A percentile compares a stretch with the other conserved stretches of the same genome.
phyloP scores from a whole-genome alignment of 2,888 invertebrate species.

The Melipona beecheii region DNA sequence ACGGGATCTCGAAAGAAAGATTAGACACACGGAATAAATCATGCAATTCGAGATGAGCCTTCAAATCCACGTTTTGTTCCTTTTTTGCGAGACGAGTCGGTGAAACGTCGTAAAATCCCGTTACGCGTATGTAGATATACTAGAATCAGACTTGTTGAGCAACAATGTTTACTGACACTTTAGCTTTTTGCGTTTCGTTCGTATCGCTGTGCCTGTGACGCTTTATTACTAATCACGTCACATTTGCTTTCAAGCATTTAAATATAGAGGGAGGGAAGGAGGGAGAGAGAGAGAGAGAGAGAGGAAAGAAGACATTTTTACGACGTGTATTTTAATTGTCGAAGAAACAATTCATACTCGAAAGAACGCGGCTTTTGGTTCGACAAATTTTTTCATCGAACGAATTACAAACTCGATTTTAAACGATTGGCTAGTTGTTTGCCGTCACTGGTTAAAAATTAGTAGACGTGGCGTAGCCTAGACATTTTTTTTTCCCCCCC shows the following conservation, averaged over 20 bases:
- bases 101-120: not conserved
- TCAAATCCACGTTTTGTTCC: not conserved
- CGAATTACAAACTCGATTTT: not conserved
- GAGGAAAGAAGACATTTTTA: not conserved
- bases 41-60: not conserved
- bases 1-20: not conserved
- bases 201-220: not conserved
- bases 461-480: not conserved
- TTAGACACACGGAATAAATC: not conserved
- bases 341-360: not conserved
- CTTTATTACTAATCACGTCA: not conserved
- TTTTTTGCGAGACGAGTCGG: no score
- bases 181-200: not conserved
- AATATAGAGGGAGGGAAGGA: not conserved
- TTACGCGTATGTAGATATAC: not conserved
- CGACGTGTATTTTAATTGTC: not conserved
- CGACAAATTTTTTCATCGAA: not conserved
- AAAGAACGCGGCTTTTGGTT: not conserved
- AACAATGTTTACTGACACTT: no score
- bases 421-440: not conserved
- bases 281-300: no score
- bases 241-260: not conserved
- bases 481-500: not conserved
- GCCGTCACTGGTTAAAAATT: constrained; percentile 4
- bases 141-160: not conserved